Evolutionary conservation across 2,113 vertebrate species (phyloP).

Genomic region (Sylvilagus bachmani): DNA sequence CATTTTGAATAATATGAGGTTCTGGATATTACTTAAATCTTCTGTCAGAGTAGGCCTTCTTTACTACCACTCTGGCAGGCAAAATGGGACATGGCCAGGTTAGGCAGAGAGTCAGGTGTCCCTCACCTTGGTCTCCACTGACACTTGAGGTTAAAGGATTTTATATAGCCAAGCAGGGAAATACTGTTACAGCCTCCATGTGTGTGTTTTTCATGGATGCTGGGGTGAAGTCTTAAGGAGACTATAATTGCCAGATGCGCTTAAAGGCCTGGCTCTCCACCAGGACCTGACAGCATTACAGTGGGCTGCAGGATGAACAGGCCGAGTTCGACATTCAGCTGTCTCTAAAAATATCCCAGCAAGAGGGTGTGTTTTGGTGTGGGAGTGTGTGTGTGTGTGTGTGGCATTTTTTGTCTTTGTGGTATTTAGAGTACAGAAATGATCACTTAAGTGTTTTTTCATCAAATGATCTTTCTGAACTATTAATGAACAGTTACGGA

Average conservation of each 20-base stretch:
- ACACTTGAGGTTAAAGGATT: background rate
- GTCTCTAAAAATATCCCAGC: background rate
- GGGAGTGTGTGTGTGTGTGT: too few species aligned
- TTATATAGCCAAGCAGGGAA: background rate
- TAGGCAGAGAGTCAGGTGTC: background rate
- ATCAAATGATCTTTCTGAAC: too few species aligned
- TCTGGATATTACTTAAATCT: background rate
- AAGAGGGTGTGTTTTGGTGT: too few species aligned
- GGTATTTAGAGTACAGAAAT: background rate
- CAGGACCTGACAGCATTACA: background rate
- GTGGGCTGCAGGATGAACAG: too few species aligned
- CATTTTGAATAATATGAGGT: background rate
- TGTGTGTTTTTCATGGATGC: background rate
- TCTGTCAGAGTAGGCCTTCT: background rate
- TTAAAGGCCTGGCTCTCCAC: background rate
- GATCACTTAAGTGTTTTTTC: too few species aligned
- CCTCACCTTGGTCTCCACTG: background rate
- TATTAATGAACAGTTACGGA: too few species aligned
- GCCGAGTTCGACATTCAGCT: background rate
- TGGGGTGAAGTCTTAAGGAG: background rate
- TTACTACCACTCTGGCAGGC: background rate
- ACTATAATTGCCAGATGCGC: background rate
- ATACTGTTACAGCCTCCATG: background rate
- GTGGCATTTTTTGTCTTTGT: background rate
- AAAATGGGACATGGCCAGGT: background rate